Evolutionary conservation across 1,140 invertebrate genomes (phyloP).

Genomic region (Hylyphantes graminicola): DNA sequence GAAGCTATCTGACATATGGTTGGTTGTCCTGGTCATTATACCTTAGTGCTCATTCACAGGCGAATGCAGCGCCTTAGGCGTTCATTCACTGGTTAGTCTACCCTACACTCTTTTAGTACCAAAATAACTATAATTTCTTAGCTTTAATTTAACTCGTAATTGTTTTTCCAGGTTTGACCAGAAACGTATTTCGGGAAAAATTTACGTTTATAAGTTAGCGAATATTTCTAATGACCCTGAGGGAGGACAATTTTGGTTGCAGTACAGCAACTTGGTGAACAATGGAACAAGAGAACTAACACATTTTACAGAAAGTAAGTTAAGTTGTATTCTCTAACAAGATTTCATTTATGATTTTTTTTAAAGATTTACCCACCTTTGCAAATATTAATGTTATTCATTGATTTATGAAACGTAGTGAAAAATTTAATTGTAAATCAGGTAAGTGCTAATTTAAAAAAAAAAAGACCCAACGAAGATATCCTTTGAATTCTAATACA

Average conservation of each 20-base stretch:
- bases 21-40: no score
- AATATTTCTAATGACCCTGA: conserved; percentile 9
- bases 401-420: neutral
- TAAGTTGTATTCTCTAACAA: neutral
- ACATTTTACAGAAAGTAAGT: no score
- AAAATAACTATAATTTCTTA: neutral
- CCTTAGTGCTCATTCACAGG: neutral
- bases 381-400: no score
- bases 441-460: neutral
- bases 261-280: neutral
- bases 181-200: conserved; percentile 10
- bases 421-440: neutral
- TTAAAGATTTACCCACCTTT: neutral
- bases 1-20: no score
- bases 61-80: neutral
- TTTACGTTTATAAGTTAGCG: conserved; percentile 24
- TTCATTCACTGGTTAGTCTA: neutral
- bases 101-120: neutral
- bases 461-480: neutral
- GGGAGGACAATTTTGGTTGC: conserved; percentile 18
- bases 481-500: neutral
- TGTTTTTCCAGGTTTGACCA: conserved; percentile 2
- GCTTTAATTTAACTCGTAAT: neutral
- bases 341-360: neutral
- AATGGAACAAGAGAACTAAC: neutral